These are phyloP conservation scores for Pangasius sanitwongsei DNA, from an alignment of 2,797 vertebrate species.

Conservation along the genomic window DNA sequence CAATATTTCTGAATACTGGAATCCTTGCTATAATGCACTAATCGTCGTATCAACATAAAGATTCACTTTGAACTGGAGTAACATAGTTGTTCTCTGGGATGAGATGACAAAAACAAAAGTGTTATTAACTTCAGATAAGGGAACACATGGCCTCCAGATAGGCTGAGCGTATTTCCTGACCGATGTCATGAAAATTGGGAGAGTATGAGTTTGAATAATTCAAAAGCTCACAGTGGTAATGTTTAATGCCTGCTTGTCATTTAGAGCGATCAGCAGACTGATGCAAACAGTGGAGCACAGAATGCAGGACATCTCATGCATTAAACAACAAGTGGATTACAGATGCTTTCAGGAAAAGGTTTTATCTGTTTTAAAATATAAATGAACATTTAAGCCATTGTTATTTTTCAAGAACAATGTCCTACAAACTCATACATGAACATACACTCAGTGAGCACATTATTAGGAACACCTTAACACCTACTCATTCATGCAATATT, in stretches of 20 bases:
- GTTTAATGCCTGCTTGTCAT: slow-evolving; percentile 16
- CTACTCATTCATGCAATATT: no score
- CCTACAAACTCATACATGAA: background rate
- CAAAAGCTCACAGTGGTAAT: background rate
- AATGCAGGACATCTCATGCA: background rate
- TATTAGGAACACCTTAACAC: no score
- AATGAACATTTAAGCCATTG: background rate
- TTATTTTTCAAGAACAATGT: background rate
- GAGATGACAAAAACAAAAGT: background rate
- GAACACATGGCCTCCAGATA: background rate
- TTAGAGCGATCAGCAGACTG: slow-evolving; percentile 5
- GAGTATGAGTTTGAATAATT: slow-evolving; percentile 43
- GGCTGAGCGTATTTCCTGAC: slow-evolving; percentile 13
- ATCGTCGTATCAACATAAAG: background rate
- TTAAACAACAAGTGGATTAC: slow-evolving; percentile 19
- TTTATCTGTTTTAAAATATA: background rate
- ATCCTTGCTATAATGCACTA: background rate
- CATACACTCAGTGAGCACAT: background rate
- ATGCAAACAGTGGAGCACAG: slow-evolving; percentile 1
- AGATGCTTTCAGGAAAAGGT: background rate
- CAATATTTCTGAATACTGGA: background rate
- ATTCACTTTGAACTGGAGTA: background rate
- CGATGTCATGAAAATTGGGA: slow-evolving; percentile 18
- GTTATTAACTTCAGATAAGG: background rate
- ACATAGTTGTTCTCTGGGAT: no score